A percentile compares a stretch with the other conserved stretches of the same genome.
phyloP scores from a whole-genome alignment of 2,113 vertebrate species.

The Onychostoma macrolepis region DNA sequence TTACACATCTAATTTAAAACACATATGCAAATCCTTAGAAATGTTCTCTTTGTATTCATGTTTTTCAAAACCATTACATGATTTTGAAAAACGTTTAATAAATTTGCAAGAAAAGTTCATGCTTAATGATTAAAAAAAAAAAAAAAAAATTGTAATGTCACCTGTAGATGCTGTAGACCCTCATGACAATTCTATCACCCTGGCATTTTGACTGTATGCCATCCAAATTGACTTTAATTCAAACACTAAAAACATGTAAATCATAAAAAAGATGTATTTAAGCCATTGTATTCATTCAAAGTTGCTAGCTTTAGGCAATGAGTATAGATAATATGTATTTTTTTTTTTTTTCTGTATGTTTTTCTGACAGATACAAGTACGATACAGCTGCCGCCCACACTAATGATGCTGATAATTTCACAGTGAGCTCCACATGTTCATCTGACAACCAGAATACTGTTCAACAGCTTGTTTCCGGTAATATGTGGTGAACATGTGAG shows the following conservation, averaged over 20 bases:
- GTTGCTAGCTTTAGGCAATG: background rate
- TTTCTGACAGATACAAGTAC: conserved; percentile 36
- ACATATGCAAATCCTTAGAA: background rate
- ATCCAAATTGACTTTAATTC: background rate
- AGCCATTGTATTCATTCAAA: background rate
- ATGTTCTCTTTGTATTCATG: background rate
- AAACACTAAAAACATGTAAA: background rate
- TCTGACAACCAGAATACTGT: background rate
- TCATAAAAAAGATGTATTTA: background rate
- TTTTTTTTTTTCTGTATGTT: background rate
- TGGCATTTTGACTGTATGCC: background rate
- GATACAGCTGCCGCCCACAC: conserved; percentile 8
- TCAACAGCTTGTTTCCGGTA: conserved; percentile 30
- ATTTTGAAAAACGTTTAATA: background rate
- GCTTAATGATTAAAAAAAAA: no score
- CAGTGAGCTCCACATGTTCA: conserved; percentile 26
- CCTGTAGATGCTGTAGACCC: background rate
- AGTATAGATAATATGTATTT: background rate
- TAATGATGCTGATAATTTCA: conserved; percentile 32
- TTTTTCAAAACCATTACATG: background rate
- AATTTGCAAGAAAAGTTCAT: background rate
- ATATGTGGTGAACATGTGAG: background rate
- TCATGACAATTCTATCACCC: background rate
- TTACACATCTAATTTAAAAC: background rate
- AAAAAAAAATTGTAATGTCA: no score